Base-by-base conservation (phyloP, 2,888 invertebrate species). In the Philhelius pedissequus region DNA sequence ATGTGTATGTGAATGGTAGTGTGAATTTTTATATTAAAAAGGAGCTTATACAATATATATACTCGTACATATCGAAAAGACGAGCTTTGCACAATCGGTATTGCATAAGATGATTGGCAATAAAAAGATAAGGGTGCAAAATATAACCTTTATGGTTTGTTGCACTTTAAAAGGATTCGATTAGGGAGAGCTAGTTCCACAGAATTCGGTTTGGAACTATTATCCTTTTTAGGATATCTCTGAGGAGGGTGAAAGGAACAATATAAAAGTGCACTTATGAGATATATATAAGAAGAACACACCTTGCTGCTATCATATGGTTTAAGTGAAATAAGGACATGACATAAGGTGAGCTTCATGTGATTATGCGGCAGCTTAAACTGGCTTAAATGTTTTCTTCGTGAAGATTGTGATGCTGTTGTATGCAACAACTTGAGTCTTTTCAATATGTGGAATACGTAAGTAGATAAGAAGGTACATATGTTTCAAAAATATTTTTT, bases 111-210 rank as follows among this genome's bases (percentile, higher is more conserved):
- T 82, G 82, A 82, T 82, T 82, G 82, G 68, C 43, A 73, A 82
- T 82, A 77, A 73, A 45, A 62, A 68, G 82, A 82, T 82, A 82
- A 82, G 77, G n/a, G 54, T 32, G 64, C 77, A 60, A 68, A 56
- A 64, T 68, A 73, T 77, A 82, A 69, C 82, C 77, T 77, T 82
- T 77, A 77, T 73, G 77, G 77, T 77, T 77, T 82, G 77, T 82
- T 82, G 82, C 73, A 82, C 77, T 82, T 56, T 50, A 45, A 45
- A 73, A 73, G 62, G 68, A 82, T 82, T 82, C 82, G 82, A 77
- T 82, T 82, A 82, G 71, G 54, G 48, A 20, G 45, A 25, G 38
- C 38, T 35, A 5, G 11, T 35, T 13, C 5, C 2, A n/a, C 20
- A 27, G 9, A 32, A 13, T 54, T 54, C 70, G 56, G 25, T 71